Evolutionary conservation across 2,888 invertebrate genomes (phyloP).

Genomic region (Timema podura): DNA sequence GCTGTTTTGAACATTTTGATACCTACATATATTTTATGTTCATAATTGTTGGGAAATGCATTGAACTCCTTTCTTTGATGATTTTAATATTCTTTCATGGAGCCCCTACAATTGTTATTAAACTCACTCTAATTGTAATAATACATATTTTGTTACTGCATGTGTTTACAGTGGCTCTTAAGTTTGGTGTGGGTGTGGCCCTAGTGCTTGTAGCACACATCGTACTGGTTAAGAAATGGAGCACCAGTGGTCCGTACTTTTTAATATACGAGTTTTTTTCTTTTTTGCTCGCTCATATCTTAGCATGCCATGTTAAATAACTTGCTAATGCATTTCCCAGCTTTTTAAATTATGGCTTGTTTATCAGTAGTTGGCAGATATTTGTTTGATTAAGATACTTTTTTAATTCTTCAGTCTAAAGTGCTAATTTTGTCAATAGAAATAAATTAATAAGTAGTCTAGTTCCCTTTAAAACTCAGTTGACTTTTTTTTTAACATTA

Average conservation of each 20-base stretch:
- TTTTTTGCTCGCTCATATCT: slow-evolving; percentile 16
- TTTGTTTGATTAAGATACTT: too few relatives aligned
- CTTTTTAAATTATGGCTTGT: neutral
- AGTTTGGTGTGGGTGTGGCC: slow-evolving; percentile 79
- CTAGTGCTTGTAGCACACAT: slow-evolving; percentile 80
- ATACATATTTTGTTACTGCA: too few relatives aligned
- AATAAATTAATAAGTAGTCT: too few relatives aligned
- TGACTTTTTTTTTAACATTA: too few relatives aligned
- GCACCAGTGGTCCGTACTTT: slow-evolving; percentile 37
- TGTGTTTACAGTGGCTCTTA: slow-evolving; percentile 76
- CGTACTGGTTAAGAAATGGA: slow-evolving; percentile 74
- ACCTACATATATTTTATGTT: too few relatives aligned
- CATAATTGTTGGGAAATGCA: slow-evolving; percentile 25
- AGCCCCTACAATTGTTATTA: neutral
- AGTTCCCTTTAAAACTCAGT: too few relatives aligned
- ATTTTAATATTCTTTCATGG: slow-evolving; percentile 9
- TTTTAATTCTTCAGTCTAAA: too few relatives aligned
- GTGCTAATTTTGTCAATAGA: too few relatives aligned
- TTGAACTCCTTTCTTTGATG: slow-evolving; percentile 21
- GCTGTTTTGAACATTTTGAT: too few relatives aligned
- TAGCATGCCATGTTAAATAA: slow-evolving; percentile 28
- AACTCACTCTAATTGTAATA: too few relatives aligned
- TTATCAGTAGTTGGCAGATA: too few relatives aligned
- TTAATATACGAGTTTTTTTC: neutral
- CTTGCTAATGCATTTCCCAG: slow-evolving; percentile 29